Base-by-base conservation (phyloP, 2,797 vertebrate genomes). In the Botia kubotai region DNA sequence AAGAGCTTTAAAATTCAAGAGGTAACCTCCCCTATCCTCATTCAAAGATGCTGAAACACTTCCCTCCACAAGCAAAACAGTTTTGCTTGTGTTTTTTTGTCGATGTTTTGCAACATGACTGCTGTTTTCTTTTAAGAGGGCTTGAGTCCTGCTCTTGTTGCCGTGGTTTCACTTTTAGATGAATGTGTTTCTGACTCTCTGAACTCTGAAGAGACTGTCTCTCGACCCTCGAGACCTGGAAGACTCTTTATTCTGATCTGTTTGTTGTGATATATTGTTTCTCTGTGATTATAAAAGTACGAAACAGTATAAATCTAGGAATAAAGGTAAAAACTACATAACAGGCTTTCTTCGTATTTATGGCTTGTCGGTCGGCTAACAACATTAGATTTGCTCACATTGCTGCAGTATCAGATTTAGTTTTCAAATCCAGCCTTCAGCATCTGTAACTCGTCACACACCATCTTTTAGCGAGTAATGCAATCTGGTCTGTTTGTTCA, bases 121-220 rank as follows among this genome's bases (percentile, higher is more conserved):
- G 29, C 69, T 72, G 69, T 63, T 72, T 72, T 65, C 46, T 58
- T 79, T 55, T 65, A 79, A 79, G 58, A 65, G 55, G 26, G 72
- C n/a, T 53, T 39, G 50, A 21, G 48, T 60, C 46, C 26, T 6
- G 11, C 52, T 76, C 74, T 46, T 66, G 82, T 75, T 75, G 77
- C 82, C 10, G 65, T 79, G 82, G 77, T 83, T 79, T 79, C 66
- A 6, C 23, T 63, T 43, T 74, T 62, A 14, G 77, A 36, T 52
- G 73, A 78, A 67, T 72, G 26, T 55, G 62, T 55, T 67, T 66
- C 33, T 81, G 7, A 53, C 65, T 53, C 74, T 26, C 7, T 19
- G n/a, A 60, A 57, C 55, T 60, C 67, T 65, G 75, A 72, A 67
- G 75, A 63, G 75, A 62, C 19, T 7, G 23, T 70, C 29, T 29